Conservation (phyloP, 2,113 vertebrate species). For the Dipodomys merriami region DNA sequence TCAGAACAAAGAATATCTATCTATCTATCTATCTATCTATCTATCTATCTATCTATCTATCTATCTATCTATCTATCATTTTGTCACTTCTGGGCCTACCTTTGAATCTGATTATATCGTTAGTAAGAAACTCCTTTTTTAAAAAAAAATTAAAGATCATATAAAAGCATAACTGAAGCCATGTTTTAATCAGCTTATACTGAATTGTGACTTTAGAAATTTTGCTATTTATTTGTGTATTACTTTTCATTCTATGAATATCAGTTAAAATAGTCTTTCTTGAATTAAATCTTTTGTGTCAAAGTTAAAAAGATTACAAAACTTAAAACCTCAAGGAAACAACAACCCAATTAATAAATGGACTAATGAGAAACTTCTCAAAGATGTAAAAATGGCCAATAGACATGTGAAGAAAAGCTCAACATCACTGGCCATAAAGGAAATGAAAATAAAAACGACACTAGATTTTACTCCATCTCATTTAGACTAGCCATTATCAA, state of each 20-base stretch:
- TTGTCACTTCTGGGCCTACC: not conserved
- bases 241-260: not conserved
- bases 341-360: too few relatives aligned
- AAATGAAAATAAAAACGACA: too few relatives aligned
- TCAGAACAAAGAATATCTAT: not conserved
- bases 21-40: too few relatives aligned
- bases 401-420: too few relatives aligned
- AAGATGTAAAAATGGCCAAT: too few relatives aligned
- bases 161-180: not conserved
- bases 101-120: not conserved
- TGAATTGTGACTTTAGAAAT: not conserved
- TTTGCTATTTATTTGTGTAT: not conserved
- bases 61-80: not conserved
- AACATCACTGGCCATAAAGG: too few relatives aligned
- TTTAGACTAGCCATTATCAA: too few relatives aligned
- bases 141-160: not conserved
- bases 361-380: too few relatives aligned
- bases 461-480: too few relatives aligned
- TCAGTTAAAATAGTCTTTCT: not conserved
- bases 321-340: too few relatives aligned
- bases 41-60: too few relatives aligned
- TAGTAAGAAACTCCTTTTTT: not conserved
- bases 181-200: not conserved
- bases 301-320: constrained; percentile 9
- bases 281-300: not conserved